phyloP scores from a whole-genome alignment of 2,888 invertebrate species.

The Plagiodera versicolora region DNA sequence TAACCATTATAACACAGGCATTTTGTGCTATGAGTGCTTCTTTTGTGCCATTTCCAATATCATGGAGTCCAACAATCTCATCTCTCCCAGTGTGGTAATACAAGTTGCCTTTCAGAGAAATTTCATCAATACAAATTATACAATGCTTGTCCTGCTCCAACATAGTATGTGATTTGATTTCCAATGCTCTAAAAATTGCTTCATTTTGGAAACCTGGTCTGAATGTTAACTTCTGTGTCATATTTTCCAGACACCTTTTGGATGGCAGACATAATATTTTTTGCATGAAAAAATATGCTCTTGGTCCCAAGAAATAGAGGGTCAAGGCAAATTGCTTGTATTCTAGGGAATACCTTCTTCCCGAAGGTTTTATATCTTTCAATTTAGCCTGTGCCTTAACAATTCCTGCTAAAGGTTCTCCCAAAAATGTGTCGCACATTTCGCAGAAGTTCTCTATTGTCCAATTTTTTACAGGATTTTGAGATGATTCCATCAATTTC shows the following conservation, averaged over 20 bases:
- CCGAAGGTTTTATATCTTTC: slow-evolving; percentile 5
- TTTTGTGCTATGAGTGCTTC: neutral
- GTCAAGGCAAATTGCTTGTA: slow-evolving; percentile 19
- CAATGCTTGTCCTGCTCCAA: slow-evolving; percentile 18
- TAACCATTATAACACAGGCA: slow-evolving; percentile 14
- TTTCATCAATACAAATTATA: slow-evolving; percentile 19
- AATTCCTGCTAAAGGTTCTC: slow-evolving; percentile 8
- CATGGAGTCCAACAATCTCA: slow-evolving; percentile 13
- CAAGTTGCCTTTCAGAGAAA: slow-evolving; percentile 12
- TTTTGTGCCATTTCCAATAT: slow-evolving; percentile 1
- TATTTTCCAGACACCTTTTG: slow-evolving; percentile 5
- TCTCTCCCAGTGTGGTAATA: slow-evolving; percentile 16
- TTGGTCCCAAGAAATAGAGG: slow-evolving; percentile 17
- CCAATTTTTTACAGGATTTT: no score
- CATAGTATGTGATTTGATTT: slow-evolving; percentile 5
- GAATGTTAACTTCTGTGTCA: slow-evolving; percentile 6
- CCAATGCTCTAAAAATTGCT: slow-evolving; percentile 10
- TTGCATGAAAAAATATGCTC: slow-evolving; percentile 14
- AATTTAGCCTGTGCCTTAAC: slow-evolving; percentile 11
- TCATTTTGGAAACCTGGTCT: slow-evolving; percentile 14
- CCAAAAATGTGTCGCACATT: slow-evolving; percentile 13
- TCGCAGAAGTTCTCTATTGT: no score
- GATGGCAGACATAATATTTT: slow-evolving; percentile 14
- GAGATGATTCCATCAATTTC: no score
- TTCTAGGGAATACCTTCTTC: slow-evolving; percentile 15